These are phyloP conservation scores for Leuciscus waleckii DNA, from an alignment of 2,797 vertebrate genomes.

Conservation along the genomic window DNA sequence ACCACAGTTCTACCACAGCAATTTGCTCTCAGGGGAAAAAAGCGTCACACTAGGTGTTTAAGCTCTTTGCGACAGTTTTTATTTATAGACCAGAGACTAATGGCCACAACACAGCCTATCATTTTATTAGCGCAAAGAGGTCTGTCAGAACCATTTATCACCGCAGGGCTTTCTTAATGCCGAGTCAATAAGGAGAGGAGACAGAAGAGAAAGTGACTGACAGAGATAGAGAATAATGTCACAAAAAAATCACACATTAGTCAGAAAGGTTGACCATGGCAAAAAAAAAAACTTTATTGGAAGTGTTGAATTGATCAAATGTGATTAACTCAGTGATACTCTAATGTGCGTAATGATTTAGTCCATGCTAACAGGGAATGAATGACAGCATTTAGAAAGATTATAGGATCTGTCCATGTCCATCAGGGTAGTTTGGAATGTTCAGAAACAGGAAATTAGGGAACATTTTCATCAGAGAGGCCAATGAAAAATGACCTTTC, in stretches of 20 bases:
- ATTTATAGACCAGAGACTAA: conserved; percentile 73
- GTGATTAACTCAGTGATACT: conserved; percentile 15
- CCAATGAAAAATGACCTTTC: conserved; percentile 34
- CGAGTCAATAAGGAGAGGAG: background rate
- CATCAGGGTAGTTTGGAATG: background rate
- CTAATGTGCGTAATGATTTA: background rate
- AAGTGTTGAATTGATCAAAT: background rate
- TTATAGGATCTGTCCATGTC: conserved; percentile 9
- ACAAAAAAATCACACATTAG: background rate
- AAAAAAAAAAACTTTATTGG: background rate
- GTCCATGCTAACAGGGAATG: background rate
- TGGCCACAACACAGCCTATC: conserved; percentile 62
- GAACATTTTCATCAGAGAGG: conserved; percentile 36
- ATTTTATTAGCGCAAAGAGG: conserved; percentile 70
- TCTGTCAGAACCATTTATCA: conserved; percentile 69
- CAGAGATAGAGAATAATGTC: conserved; percentile 18
- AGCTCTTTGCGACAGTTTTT: conserved; percentile 50
- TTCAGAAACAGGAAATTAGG: conserved; percentile 33
- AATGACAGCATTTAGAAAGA: conserved; percentile 13
- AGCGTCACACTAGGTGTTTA: conserved; percentile 25
- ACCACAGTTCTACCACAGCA: background rate
- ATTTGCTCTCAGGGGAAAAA: conserved; percentile 13
- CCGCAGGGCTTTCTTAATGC: conserved; percentile 37
- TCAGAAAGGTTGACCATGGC: conserved; percentile 2
- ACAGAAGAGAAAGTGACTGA: conserved; percentile 50